Percentiles rank a stretch among this genome's conserved stretches.
Evolutionary conservation across 2,113 vertebrate species (phyloP).

Genomic region (Oxyruncus cristatus): DNA sequence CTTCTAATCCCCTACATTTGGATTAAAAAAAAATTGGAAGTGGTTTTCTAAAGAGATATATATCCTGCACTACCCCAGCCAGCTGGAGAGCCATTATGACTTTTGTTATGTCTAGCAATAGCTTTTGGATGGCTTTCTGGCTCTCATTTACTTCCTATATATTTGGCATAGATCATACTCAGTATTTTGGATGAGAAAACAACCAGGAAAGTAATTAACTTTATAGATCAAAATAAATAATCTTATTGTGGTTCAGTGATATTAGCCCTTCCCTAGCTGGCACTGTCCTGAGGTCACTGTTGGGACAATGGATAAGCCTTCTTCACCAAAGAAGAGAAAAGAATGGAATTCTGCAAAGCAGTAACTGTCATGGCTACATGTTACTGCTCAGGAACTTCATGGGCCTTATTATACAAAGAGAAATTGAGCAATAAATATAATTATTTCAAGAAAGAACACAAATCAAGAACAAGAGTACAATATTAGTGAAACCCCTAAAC

Average conservation of each 20-base stretch:
- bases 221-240: conserved; percentile 25
- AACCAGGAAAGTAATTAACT: conserved; percentile 23
- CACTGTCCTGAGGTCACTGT: neutral
- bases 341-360: neutral
- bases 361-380: neutral
- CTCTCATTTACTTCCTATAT: conserved; percentile 52
- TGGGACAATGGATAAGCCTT: neutral
- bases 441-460: neutral
- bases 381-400: neutral
- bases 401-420: neutral
- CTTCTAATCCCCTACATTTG: neutral
- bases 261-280: neutral
- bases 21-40: neutral
- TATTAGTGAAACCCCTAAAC: neutral
- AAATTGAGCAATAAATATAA: neutral
- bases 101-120: conserved; percentile 55
- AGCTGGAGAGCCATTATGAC: conserved; percentile 3
- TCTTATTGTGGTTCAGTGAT: neutral
- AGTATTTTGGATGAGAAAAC: conserved; percentile 37
- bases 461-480: neutral
- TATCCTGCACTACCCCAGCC: neutral
- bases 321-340: neutral
- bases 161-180: conserved; percentile 46
- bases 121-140: conserved; percentile 40
- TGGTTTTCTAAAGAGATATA: neutral